A percentile compares a stretch with the other conserved stretches of the same genome.
phyloP scores from a whole-genome alignment of 2,113 vertebrate genomes.

The Euleptes europaea region DNA sequence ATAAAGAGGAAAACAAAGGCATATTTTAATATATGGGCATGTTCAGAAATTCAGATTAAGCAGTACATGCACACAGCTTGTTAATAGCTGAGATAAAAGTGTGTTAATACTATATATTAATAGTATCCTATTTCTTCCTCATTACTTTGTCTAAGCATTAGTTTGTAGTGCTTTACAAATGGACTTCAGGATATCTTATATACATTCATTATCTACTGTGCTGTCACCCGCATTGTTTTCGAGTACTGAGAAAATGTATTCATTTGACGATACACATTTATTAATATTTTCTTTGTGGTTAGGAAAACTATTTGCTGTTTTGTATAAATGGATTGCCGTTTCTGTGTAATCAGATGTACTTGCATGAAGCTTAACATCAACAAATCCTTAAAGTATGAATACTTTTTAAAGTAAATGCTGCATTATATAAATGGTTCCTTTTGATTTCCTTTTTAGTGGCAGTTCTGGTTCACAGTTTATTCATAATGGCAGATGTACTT shows the following conservation, averaged over 20 bases:
- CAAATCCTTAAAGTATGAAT: conserved; percentile 24
- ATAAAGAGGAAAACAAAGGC: neutral
- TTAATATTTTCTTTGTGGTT: conserved; percentile 46
- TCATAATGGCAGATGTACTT: neutral
- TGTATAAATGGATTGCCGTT: conserved; percentile 28
- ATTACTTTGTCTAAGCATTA: neutral
- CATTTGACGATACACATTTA: conserved; percentile 45
- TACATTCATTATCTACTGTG: conserved; percentile 55
- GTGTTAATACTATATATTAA: neutral
- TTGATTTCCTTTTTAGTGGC: conserved; percentile 12
- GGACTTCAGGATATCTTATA: conserved; percentile 30
- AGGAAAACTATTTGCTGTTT: conserved; percentile 51
- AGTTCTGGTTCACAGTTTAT: neutral
- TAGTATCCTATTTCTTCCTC: neutral
- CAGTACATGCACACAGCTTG: rapidly evolving
- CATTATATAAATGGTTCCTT: neutral
- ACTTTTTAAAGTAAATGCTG: neutral
- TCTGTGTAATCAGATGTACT: conserved; percentile 6
- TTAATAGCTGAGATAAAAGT: neutral
- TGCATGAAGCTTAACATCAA: neutral
- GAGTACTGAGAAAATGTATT: conserved; percentile 62
- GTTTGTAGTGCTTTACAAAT: conserved; percentile 17
- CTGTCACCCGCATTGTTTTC: conserved; percentile 47
- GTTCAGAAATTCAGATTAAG: neutral
- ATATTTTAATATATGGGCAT: too few relatives aligned